These are phyloP conservation scores for Megaptera novaeangliae DNA, from an alignment of 2,113 vertebrate genomes.

Conservation along the genomic window DNA sequence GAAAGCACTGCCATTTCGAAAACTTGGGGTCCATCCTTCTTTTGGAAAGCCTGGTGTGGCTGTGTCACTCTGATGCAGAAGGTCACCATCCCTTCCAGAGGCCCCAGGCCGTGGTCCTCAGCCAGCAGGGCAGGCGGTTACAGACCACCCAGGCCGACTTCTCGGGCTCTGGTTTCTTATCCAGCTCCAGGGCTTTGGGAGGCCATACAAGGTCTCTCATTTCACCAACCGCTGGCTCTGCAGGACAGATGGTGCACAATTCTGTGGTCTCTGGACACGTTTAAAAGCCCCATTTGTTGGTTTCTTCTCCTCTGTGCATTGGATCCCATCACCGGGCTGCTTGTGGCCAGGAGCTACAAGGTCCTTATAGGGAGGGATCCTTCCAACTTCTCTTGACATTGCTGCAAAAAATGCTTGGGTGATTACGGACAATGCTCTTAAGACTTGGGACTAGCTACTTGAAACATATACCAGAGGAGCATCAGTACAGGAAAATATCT, in stretches of 20 bases:
- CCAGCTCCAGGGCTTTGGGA: not conserved
- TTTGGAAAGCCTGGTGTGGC: not conserved
- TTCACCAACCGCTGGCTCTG: not conserved
- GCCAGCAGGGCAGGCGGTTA: not conserved
- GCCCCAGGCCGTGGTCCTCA: not conserved
- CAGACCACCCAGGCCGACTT: not conserved
- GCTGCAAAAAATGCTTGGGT: not conserved
- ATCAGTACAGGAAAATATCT: not conserved
- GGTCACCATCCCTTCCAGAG: not conserved
- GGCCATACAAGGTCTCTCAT: not conserved
- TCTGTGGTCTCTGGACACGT: not conserved
- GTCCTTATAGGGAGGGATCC: not conserved
- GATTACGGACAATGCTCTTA: no score
- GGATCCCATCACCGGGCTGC: not conserved
- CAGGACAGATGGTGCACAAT: not conserved
- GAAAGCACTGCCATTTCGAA: not conserved
- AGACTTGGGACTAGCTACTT: not conserved
- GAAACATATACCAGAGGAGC: not conserved
- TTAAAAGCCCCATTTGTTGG: not conserved
- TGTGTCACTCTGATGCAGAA: not conserved
- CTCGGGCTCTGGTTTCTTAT: not conserved
- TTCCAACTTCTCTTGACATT: not conserved
- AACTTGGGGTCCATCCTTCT: not conserved
- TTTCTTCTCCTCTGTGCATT: not conserved
- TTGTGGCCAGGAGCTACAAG: not conserved